Conservation (phyloP, 2,888 invertebrate genomes). For the Trachelus iudaicus region DNA sequence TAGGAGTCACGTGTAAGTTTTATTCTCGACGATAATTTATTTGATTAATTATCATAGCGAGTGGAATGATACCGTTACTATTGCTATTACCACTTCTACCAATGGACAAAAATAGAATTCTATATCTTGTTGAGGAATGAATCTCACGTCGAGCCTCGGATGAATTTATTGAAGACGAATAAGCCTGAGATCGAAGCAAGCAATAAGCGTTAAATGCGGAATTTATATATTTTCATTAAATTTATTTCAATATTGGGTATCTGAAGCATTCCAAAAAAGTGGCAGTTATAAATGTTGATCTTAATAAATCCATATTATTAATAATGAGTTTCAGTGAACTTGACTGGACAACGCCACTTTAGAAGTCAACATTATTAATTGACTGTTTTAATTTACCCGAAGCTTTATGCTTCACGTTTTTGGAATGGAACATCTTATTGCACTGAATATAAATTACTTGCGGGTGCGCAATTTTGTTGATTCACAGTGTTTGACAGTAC, state of each 20-base stretch:
- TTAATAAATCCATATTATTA: conserved; percentile 40
- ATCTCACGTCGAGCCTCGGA: neutral
- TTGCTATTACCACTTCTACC: neutral
- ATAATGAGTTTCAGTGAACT: conserved; percentile 18
- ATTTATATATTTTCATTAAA: neutral
- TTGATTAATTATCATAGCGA: neutral
- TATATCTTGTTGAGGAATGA: neutral
- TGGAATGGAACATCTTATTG: neutral
- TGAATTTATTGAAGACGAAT: neutral
- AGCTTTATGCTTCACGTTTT: neutral
- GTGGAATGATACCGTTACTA: neutral
- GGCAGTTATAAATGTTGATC: conserved; percentile 57
- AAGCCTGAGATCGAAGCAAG: neutral
- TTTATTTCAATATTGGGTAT: neutral
- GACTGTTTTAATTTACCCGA: conserved; percentile 8
- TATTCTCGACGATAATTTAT: neutral
- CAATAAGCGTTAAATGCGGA: neutral
- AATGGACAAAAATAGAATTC: neutral
- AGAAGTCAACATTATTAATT: conserved; percentile 22
- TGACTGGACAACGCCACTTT: conserved; percentile 12
- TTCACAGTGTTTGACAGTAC: neutral
- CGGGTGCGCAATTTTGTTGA: neutral
- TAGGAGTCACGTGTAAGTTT: neutral
- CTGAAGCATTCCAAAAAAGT: neutral
- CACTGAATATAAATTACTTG: neutral